Base-by-base conservation (phyloP, 2,888 invertebrate genomes). In the Drosophila mulleri region DNA sequence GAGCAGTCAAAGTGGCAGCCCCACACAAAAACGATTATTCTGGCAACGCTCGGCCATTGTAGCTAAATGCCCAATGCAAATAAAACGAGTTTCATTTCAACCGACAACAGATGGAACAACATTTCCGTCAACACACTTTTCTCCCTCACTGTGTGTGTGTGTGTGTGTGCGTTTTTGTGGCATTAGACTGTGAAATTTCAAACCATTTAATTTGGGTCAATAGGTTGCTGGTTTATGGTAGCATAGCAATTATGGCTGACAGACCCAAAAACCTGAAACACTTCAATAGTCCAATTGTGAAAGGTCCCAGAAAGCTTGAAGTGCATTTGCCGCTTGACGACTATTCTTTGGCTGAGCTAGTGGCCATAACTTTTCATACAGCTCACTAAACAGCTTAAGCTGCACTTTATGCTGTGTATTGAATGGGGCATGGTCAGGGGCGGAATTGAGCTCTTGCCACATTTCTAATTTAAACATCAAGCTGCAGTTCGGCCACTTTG, bases 351-450 rank as follows among this genome's bases (percentile, higher is more conserved):
- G 18, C 32, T 44, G 7, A n/a, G 41, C 56, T 48, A 39, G 35
- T 39, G 52, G 59, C 56, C 71, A 77, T 77, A 79, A 77, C 75
- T 77, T 77, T 79, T 79, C 75, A 75, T 66, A 60, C 70, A 63
- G 80, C 70, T 77, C 80, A 77, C 75, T 79, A 75, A 77, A 79
- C 80, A 70, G 66, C 74, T 76, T 73, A 76, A 78, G 78, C 76
- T 75, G 71, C 71, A 75, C 70, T 79, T 77, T 77, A 75, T 79
- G 62, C 44, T 59, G 59, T 65, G 59, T 29, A 48, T 59, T 56
- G 41, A 42, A 35, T n/a, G 59, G 47, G 58, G 6, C 44, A 20
- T 16, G 14, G 32, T 32, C 32, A 32, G 32, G 32, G 44, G 0
- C 26, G 5, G 48, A n/a, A 50, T 12, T 35, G 29, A 37, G 53